phyloP scores from a whole-genome alignment of 2,797 vertebrate genomes.

The Syncerus caffer region DNA sequence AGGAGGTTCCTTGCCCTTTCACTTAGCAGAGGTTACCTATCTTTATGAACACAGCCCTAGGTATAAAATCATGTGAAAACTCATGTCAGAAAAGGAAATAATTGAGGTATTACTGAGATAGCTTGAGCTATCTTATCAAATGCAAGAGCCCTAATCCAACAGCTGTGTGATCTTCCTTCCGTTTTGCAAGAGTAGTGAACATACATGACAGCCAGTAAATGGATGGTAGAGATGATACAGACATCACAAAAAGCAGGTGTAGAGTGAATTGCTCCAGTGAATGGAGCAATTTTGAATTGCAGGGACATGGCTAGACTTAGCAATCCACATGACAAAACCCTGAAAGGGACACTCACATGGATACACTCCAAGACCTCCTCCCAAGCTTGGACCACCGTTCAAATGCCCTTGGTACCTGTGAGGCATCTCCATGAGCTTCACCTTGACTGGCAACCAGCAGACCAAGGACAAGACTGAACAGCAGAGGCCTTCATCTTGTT shows the following conservation, averaged over 20 bases:
- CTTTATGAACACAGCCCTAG: neutral
- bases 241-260: neutral
- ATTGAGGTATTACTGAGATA: neutral
- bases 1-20: neutral
- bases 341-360: neutral
- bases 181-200: rapidly evolving
- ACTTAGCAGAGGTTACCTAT: rapidly evolving
- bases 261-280: neutral
- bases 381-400: neutral
- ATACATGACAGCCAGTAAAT: too few species aligned
- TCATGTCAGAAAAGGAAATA: neutral
- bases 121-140: neutral
- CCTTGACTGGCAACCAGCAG: neutral
- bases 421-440: rapidly evolving
- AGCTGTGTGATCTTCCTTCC: neutral
- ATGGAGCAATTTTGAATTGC: neutral
- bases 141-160: neutral
- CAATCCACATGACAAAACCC: neutral
- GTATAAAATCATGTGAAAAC: too few species aligned
- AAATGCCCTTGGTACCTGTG: neutral
- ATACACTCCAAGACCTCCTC: rapidly evolving
- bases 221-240: neutral
- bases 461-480: neutral
- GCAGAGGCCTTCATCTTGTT: neutral
- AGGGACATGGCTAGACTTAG: neutral